phyloP scores from a whole-genome alignment of 2,888 invertebrate species.

The Clusia tigrina region DNA sequence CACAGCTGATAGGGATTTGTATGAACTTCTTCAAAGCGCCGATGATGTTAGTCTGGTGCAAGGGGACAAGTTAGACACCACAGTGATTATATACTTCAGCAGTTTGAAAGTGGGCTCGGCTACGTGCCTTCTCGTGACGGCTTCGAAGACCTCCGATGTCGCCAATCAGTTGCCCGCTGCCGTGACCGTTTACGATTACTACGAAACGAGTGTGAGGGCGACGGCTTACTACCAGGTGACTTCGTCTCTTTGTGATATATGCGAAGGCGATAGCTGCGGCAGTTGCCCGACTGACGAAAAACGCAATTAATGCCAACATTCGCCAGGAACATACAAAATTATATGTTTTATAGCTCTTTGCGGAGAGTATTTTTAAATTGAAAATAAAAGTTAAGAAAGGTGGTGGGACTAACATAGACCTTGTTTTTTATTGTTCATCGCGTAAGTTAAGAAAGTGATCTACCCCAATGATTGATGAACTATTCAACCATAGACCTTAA shows the following conservation, averaged over 20 bases:
- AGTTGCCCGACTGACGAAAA: too few species aligned
- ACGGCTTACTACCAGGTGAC: constrained; percentile 59
- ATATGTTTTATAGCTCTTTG: too few species aligned
- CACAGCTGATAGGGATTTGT: constrained; percentile 78
- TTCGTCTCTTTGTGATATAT: constrained; percentile 83
- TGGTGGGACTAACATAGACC: too few species aligned
- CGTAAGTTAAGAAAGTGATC: too few species aligned
- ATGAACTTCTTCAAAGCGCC: constrained; percentile 69
- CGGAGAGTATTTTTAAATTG: too few species aligned
- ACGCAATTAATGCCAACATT: too few species aligned
- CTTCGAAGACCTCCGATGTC: constrained; percentile 82
- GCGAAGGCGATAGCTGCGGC: constrained; percentile 72
- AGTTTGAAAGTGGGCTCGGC: constrained; percentile 71
- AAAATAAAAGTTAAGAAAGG: too few species aligned
- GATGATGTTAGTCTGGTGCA: constrained; percentile 70
- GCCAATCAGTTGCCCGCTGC: constrained; percentile 86
- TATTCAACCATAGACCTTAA: too few species aligned
- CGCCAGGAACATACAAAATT: too few species aligned
- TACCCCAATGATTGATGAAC: too few species aligned
- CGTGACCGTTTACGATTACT: constrained; percentile 88
- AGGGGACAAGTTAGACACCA: constrained; percentile 71
- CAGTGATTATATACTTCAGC: constrained; percentile 77
- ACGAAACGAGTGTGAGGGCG: constrained; percentile 73
- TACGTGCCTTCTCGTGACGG: constrained; percentile 81
- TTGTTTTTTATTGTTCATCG: too few species aligned